These are phyloP conservation scores for Papilio xuthus DNA, from an alignment of 1,140 invertebrate genomes.

Conservation along the genomic window DNA sequence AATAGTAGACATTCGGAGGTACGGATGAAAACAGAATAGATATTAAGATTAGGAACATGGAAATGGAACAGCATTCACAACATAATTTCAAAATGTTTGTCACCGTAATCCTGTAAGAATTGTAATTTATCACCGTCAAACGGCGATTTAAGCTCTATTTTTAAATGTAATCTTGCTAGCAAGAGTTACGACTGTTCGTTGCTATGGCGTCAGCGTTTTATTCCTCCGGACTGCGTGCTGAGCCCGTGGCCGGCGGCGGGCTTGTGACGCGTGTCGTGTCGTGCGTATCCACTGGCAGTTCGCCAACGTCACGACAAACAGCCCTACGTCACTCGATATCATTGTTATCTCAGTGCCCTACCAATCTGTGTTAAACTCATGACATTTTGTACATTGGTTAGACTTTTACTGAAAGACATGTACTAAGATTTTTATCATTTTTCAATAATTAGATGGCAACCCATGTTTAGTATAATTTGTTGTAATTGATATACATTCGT, in stretches of 20 bases:
- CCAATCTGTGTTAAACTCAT: neutral
- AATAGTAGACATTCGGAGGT: neutral
- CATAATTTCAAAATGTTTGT: neutral
- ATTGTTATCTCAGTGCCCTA: conserved; percentile 10
- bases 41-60: neutral
- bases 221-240: conserved; percentile 37
- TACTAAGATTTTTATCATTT: neutral
- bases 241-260: conserved; percentile 4
- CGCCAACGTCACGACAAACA: conserved; percentile 25
- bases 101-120: neutral
- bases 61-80: neutral
- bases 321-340: conserved; percentile 11
- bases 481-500: no score
- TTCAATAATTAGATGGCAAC: neutral
- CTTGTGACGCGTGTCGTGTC: neutral
- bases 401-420: neutral
- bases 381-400: neutral
- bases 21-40: neutral
- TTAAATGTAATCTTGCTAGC: neutral
- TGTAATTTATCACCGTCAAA: neutral
- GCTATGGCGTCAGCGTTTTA: conserved; percentile 51
- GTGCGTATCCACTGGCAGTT: conserved; percentile 29
- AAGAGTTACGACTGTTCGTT: conserved; percentile 35
- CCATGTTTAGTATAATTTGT: no score
- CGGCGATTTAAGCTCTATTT: neutral